Conservation (phyloP, 2,888 invertebrate species). For the Tryphoninae sp. region DNA sequence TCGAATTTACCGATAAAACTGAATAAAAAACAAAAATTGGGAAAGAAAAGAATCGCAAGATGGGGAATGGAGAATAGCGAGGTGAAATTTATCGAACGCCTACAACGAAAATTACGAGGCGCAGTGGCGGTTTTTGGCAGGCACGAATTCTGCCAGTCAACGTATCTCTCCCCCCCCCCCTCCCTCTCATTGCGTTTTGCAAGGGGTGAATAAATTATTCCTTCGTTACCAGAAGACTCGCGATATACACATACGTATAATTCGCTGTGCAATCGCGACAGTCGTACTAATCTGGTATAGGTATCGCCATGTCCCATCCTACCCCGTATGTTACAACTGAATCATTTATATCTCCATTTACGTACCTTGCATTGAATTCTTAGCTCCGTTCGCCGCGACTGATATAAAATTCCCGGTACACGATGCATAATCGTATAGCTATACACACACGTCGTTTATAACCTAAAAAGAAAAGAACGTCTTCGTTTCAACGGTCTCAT, state of each 20-base stretch:
- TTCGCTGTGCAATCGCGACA: slow-evolving; percentile 23
- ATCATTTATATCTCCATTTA: slow-evolving; percentile 37
- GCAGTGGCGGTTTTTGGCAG: slow-evolving; percentile 54
- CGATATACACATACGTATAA: slow-evolving; percentile 7
- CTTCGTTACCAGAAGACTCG: slow-evolving; percentile 51
- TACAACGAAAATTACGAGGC: slow-evolving; percentile 59
- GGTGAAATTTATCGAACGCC: slow-evolving; percentile 49
- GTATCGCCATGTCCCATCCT: slow-evolving; percentile 17
- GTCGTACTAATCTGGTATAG: slow-evolving; percentile 29
- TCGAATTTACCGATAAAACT: slow-evolving; percentile 59
- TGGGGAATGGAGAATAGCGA: slow-evolving; percentile 7
- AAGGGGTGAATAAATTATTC: slow-evolving; percentile 62
- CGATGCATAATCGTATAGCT: slow-evolving; percentile 26
- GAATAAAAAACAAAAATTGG: slow-evolving; percentile 36
- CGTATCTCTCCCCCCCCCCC: slow-evolving; percentile 18
- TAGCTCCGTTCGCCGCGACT: slow-evolving; percentile 20
- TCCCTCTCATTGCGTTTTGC: slow-evolving; percentile 37
- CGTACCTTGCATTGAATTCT: slow-evolving; percentile 50
- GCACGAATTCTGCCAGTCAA: slow-evolving; percentile 51
- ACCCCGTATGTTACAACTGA: not conserved
- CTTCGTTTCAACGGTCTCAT: slow-evolving; percentile 43
- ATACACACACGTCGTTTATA: slow-evolving; percentile 33
- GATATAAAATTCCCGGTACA: slow-evolving; percentile 22
- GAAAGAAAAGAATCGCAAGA: not conserved
- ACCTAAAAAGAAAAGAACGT: slow-evolving; percentile 6